Evolutionary conservation across 2,113 vertebrate species (phyloP).

Genomic region (Spermophilus dauricus): DNA sequence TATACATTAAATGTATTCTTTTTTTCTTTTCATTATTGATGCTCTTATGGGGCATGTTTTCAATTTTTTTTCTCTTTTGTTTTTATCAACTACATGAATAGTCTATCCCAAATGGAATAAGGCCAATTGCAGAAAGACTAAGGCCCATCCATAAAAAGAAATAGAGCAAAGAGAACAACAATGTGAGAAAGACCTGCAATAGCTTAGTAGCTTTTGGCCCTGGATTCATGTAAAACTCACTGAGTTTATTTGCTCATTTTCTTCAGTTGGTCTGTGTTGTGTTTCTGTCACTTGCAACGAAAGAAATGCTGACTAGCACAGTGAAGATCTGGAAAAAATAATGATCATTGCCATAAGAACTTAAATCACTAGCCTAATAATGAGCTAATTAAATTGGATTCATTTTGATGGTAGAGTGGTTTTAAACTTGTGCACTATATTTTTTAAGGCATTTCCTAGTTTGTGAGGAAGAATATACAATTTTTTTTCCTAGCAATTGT

Average conservation of each 20-base stretch:
- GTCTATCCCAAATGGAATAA: neutral
- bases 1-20: neutral
- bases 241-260: neutral
- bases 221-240: neutral
- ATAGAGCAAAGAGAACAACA: neutral
- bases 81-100: neutral
- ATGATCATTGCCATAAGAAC: neutral
- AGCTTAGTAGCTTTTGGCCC: neutral
- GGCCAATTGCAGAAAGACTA: neutral
- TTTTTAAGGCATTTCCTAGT: neutral
- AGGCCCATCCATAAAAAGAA: neutral
- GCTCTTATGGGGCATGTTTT: neutral
- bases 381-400: neutral
- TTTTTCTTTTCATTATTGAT: neutral
- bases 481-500: neutral
- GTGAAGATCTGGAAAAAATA: neutral
- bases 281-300: neutral
- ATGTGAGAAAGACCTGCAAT: neutral
- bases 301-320: neutral
- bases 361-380: neutral
- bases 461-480: neutral
- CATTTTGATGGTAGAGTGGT: neutral
- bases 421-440: neutral
- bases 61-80: neutral
- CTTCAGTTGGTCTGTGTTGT: neutral